Evolutionary conservation across 2,113 vertebrate genomes (phyloP).

Genomic region (Otocyon megalotis): DNA sequence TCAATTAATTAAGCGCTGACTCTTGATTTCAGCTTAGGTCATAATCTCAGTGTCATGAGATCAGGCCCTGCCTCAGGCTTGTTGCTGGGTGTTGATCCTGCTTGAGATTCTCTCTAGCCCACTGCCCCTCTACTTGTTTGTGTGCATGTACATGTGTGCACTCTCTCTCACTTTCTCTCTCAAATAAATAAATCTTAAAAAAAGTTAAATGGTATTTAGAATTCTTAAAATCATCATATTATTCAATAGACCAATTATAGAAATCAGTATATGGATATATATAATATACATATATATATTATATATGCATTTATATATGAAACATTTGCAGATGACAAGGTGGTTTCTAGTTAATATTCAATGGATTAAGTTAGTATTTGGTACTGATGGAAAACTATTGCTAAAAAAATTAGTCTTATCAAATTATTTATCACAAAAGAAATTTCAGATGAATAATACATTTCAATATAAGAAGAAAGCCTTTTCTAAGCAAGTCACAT

Average conservation of each 20-base stretch:
- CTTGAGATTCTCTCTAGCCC: background rate
- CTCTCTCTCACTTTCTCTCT: background rate
- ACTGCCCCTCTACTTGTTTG: background rate
- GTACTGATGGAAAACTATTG: background rate
- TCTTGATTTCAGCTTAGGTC: background rate
- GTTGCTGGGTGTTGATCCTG: background rate
- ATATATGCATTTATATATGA: background rate
- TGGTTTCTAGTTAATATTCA: background rate
- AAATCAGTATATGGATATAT: background rate
- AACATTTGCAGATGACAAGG: background rate
- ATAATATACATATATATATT: background rate
- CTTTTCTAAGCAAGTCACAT: background rate
- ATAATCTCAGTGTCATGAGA: background rate
- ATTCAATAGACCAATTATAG: background rate
- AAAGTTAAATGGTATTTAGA: background rate
- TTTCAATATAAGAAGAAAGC: background rate
- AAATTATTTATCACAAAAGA: background rate
- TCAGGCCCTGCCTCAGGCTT: background rate
- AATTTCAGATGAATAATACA: background rate
- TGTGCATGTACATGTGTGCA: background rate
- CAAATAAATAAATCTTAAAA: background rate
- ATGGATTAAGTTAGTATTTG: background rate
- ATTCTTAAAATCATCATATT: background rate
- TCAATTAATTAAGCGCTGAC: background rate
- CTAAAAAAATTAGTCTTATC: background rate